Base-by-base conservation (phyloP, 2,797 vertebrate species). In the Caiman crocodilus region DNA sequence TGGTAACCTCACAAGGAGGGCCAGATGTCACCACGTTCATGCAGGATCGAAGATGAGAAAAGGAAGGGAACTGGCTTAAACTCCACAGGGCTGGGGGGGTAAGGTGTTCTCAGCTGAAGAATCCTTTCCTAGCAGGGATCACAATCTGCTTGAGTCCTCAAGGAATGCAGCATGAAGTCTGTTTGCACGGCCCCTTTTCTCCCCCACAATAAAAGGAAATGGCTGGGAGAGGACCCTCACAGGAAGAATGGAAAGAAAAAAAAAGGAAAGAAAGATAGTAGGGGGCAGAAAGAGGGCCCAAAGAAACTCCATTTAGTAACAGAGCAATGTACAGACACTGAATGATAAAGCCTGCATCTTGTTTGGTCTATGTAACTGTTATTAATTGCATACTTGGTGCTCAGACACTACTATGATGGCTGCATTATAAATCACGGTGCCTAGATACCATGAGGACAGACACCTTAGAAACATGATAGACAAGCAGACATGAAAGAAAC, bases 181-280 rank as follows among this genome's bases (percentile, higher is more conserved):
- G 71, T n/a, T 8, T 58, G 14, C 69, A 28, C 42, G 82, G 5
- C 26, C 5, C 30, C 77, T 78, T 82, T 32, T 60, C 56, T 12
- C 4, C 28, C 17, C 3, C 5, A 76, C 76, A 90, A 63, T 85
- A 67, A 61, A 76, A 76, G 56, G 56, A 67, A 69, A 59, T 1
- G 64, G 87, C 86, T 91, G 92, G 78, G 79, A 90, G 74, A 86
- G 88, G 80, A 65, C 86, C 50, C 85, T 79, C 82, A 30, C 0
- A 1, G 59, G 77, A 64, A 92, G 18, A 7, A 71, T 3, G 21
- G 32, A 63, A 90, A 85, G 76, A 30, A 73, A 79, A 63, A 3
- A 14, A 20, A 1, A 0, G 73, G 61, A 23, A 28, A 56, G 32
- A 84, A n/a, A 90, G 23, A 80, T 12, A 4, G 2, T 7, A 55